A percentile compares a stretch with the other conserved stretches of the same genome.
phyloP scores from a whole-genome alignment of 2,113 vertebrate genomes.

The Macrotis lagotis region DNA sequence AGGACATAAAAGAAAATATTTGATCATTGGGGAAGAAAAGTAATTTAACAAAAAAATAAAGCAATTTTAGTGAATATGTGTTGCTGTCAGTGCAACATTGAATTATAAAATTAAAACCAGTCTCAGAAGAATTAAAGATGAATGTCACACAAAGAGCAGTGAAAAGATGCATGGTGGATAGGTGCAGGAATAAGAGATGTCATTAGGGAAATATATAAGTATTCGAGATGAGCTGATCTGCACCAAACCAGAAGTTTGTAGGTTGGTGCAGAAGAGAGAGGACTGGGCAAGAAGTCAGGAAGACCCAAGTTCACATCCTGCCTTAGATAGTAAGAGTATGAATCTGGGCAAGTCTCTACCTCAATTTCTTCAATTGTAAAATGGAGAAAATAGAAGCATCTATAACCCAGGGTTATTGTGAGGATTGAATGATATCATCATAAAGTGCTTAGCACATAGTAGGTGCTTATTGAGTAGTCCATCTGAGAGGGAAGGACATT shows the following conservation, averaged over 20 bases:
- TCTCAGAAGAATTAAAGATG: background rate
- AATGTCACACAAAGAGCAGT: background rate
- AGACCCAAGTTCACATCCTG: background rate
- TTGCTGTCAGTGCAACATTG: background rate
- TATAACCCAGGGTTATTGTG: background rate
- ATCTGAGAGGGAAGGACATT: background rate
- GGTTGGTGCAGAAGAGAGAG: background rate
- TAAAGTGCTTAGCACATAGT: background rate
- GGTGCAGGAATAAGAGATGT: background rate
- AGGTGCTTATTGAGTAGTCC: background rate
- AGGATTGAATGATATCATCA: background rate
- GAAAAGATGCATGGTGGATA: background rate
- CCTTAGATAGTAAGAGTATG: background rate
- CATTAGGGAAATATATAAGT: background rate
- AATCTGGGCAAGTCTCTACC: background rate
- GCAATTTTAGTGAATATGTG: background rate
- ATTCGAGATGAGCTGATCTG: background rate
- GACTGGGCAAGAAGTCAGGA: background rate
- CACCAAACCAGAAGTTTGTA: too few relatives aligned
- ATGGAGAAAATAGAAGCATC: background rate
- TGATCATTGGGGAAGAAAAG: background rate
- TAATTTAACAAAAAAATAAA: background rate
- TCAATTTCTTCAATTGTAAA: background rate
- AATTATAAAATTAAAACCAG: background rate
- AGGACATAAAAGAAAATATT: background rate